Base-by-base conservation (phyloP, 2,797 vertebrate genomes). In the Scarus forsteni region DNA sequence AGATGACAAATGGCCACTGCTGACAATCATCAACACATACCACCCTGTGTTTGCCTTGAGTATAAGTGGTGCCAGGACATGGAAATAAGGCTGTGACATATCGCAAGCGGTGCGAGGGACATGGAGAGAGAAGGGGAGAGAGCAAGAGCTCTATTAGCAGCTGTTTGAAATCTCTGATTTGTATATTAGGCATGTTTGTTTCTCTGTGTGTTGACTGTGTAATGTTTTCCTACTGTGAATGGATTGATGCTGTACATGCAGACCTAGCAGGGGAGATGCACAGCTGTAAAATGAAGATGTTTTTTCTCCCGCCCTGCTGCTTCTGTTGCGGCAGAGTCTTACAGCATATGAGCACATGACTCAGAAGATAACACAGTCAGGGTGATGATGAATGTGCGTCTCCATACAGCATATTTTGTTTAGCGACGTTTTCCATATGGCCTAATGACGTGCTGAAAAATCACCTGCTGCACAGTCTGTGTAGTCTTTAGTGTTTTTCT, bases 1-100 rank as follows among this genome's bases (percentile, higher is more conserved):
- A 96, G 93, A 95, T 96, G 96, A 97, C 96, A 96, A 97, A 97
- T 96, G 96, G 94, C 94, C 94, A 92, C 91, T 92, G 93, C 96
- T 96, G 96, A 96, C 96, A 96, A 95, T 96, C 95, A 96, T 95
- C 95, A 96, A 93, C 93, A 94, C 93, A 92, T 93, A 92, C 93
- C 90, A 92, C 94, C 93, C 90, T 84, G 88, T 94, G 95, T 96
- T 95, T 96, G 95, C 94, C 94, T 95, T 95, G 94, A 96, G 94
- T 96, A 94, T 92, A 96, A 96, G 95, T 95, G 94, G 95, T 92
- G 94, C 94, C 95, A 95, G 93, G 94, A 95, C 95, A 94, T 95
- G 88, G 95, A 95, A 96, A 96, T 93, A 93, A 92, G 94, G 95
- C 94, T 95, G 95, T 95, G 90, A 92, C 88, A 62, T 91, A 90